A percentile compares a stretch with the other conserved stretches of the same genome.
Evolutionary conservation across 2,113 vertebrate genomes (phyloP).

Genomic region (Elanoides forficatus): DNA sequence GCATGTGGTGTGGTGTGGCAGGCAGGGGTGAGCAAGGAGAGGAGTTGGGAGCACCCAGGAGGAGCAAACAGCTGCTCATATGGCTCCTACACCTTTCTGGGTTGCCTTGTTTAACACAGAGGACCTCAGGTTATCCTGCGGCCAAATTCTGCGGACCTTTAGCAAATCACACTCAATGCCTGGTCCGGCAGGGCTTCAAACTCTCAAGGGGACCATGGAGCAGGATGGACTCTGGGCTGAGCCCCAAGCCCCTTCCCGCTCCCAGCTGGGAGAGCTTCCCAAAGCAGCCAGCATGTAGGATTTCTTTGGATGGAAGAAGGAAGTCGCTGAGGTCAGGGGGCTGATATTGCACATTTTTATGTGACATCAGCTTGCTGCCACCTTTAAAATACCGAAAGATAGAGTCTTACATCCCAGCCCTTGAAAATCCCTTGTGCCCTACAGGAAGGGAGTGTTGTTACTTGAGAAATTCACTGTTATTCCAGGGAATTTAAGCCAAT

Average conservation of each 20-base stretch:
- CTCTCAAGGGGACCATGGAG: background rate
- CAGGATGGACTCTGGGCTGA: background rate
- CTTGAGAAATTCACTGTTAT: constrained; percentile 8
- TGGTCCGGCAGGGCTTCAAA: background rate
- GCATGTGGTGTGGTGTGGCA: too few relatives aligned
- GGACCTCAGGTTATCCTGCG: background rate
- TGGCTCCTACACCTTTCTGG: background rate
- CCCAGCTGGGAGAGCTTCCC: background rate
- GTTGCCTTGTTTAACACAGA: background rate
- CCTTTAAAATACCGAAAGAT: background rate
- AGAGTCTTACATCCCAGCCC: background rate
- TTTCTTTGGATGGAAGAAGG: background rate
- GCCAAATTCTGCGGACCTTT: background rate
- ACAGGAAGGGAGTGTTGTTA: background rate
- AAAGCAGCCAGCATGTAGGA: background rate
- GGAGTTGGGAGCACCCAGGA: background rate
- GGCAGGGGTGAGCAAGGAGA: too few relatives aligned
- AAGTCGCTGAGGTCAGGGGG: background rate
- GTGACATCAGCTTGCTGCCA: constrained; percentile 10
- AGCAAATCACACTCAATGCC: background rate
- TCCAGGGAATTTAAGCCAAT: background rate
- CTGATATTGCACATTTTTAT: constrained; percentile 39
- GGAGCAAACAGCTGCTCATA: background rate
- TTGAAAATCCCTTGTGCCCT: background rate
- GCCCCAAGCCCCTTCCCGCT: background rate